Conservation (phyloP, 2,888 invertebrate genomes). For the Nymphalis c-album region DNA sequence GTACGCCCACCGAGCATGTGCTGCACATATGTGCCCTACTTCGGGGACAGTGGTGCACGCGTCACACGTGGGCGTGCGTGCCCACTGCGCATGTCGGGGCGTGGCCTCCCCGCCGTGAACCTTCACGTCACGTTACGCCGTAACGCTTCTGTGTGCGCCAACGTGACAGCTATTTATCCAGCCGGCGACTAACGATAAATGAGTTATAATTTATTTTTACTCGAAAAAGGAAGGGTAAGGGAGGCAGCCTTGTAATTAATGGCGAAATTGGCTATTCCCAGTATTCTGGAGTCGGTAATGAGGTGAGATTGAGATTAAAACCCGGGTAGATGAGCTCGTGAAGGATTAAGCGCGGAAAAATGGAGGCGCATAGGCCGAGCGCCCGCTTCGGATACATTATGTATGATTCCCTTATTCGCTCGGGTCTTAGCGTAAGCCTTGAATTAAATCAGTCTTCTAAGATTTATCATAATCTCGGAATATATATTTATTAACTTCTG, state of each 20-base stretch:
- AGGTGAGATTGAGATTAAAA: slow-evolving; percentile 81
- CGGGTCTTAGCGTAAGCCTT: slow-evolving; percentile 34
- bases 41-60: slow-evolving; percentile 57
- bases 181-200: slow-evolving; percentile 72
- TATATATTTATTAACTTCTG: slow-evolving; percentile 7
- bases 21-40: slow-evolving; percentile 61
- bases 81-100: slow-evolving; percentile 70
- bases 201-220: slow-evolving; percentile 81
- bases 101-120: slow-evolving; percentile 63
- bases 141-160: slow-evolving; percentile 57
- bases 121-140: slow-evolving; percentile 59
- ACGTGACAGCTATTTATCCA: slow-evolving; percentile 73
- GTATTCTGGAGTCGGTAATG: slow-evolving; percentile 78
- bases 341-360: slow-evolving; percentile 65
- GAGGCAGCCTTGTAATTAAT: slow-evolving; percentile 72
- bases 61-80: slow-evolving; percentile 66
- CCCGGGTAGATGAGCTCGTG: slow-evolving; percentile 73
- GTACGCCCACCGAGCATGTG: slow-evolving; percentile 59
- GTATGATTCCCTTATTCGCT: slow-evolving; percentile 43
- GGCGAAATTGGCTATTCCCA: slow-evolving; percentile 79
- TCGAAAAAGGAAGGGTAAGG: slow-evolving; percentile 75
- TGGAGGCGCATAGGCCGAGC: slow-evolving; percentile 38
- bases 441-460: slow-evolving; percentile 30
- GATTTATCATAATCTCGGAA: slow-evolving; percentile 33
- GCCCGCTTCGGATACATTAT: slow-evolving; percentile 43